These are phyloP conservation scores for Phaonia tiefii DNA, from an alignment of 2,888 invertebrate species.

Conservation along the genomic window DNA sequence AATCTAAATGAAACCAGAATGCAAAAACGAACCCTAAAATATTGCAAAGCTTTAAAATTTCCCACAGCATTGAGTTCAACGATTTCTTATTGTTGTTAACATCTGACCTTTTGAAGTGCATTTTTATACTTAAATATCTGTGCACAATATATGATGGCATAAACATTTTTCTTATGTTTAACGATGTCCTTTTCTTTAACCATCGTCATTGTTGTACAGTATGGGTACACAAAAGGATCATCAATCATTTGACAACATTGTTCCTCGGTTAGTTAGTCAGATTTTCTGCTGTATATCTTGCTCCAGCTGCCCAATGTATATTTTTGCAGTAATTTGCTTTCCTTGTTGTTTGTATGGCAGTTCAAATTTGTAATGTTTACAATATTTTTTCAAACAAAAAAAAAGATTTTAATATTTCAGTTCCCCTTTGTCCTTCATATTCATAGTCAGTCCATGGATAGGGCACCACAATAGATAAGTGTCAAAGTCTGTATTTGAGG, in stretches of 20 bases:
- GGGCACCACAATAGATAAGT: neutral
- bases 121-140: neutral
- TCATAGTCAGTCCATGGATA: neutral
- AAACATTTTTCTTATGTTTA: neutral
- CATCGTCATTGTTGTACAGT: conserved; percentile 2
- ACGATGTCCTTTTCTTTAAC: conserved; percentile 15
- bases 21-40: no score
- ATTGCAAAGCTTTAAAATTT: no score
- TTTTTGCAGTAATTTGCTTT: conserved; percentile 37
- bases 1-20: neutral
- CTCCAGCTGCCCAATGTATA: neutral
- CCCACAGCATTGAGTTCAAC: conserved; percentile 3
- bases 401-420: conserved; percentile 40
- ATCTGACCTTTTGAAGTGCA: conserved; percentile 35
- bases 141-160: neutral
- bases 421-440: neutral
- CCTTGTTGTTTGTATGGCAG: conserved; percentile 9
- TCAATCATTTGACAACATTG: conserved; percentile 57
- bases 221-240: conserved; percentile 28
- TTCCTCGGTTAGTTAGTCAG: conserved; percentile 45
- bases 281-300: conserved; percentile 9
- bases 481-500: conserved; percentile 14
- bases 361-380: conserved; percentile 44
- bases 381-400: neutral
- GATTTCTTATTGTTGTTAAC: neutral